Evolutionary conservation across 1,140 invertebrate species (phyloP), one percentile per base, ranked within the genome.

Genomic region (Hyles vespertilio): DNA sequence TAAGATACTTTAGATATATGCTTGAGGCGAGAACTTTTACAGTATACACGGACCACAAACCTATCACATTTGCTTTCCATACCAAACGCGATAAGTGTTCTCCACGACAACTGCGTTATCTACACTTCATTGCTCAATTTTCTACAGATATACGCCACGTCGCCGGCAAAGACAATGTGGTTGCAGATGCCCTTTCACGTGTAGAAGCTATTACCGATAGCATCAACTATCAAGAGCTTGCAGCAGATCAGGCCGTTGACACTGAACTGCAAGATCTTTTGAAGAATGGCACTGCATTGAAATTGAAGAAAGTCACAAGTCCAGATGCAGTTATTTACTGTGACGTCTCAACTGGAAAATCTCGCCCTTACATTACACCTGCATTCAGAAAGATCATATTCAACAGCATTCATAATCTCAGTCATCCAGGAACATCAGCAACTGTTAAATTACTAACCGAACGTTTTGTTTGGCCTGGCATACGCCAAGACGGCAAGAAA

Each of bases 1-100:
- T 54, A 9, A 11, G 12, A 11, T 22, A 54, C 40, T 54, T 54
- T 12, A 40, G 52, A 12, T 32, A 43, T 36, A 54, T 54, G 52
- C 34, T 54, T 5, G 52, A 54, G 12, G 52, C 34, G n/a, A 40
- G 52, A 11, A 9, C 5, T n/a, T 54, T 54, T 22, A 22, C 22
- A 22, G 22, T 22, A 22, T 22, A 22, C 22, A 22, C 22, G 22
- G 22, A 22, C 22, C 22, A 22, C 22, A 22, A 22, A 22, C 22
- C 22, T 22, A 22, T 22, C 22, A 22, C 22, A 22, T 22, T 36
- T 54, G 50, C 33, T 51, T 32, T 32, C 50, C 8, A 32, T 32
- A 11, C 50, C 22, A 7, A 51, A 51, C 7, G 12, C 50, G 50
- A n/a, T 51, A 12, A 51, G 5, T 32, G 8, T 9, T 34, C 7